Conservation (phyloP, 2,888 invertebrate genomes). For the Ophioninae sp. region DNA sequence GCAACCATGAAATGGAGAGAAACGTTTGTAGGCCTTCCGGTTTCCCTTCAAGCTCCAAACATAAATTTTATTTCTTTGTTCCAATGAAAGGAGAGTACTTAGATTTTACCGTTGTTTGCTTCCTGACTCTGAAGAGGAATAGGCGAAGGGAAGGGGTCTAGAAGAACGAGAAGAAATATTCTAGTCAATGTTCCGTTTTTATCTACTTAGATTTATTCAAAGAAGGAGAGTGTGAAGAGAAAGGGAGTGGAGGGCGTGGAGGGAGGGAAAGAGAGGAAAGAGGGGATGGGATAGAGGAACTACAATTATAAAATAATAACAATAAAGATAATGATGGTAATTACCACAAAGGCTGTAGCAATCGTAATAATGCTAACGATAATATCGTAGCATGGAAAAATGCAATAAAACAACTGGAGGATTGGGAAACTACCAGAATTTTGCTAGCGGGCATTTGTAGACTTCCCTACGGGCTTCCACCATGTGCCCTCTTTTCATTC, state of each 20-base stretch:
- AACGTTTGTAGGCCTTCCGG: conserved; percentile 20
- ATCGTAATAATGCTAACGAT: neutral
- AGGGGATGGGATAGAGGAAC: neutral
- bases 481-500: conserved; percentile 40
- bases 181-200: conserved; percentile 52
- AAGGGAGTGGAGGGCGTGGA: neutral
- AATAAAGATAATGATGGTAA: neutral
- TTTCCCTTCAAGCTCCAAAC: conserved; percentile 67
- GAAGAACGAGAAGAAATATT: conserved; percentile 47
- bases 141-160: neutral
- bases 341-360: neutral
- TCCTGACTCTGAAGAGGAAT: conserved; percentile 39
- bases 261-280: neutral
- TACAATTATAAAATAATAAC: neutral
- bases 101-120: conserved; percentile 75
- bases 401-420: neutral
- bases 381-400: neutral
- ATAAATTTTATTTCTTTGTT: conserved; percentile 75
- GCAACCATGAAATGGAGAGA: neutral
- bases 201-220: conserved; percentile 40
- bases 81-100: conserved; percentile 69
- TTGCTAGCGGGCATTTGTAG: conserved; percentile 21
- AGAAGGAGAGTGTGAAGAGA: neutral
- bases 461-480: conserved; percentile 3
- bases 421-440: conserved; percentile 15